Evolutionary conservation across 2,888 invertebrate species (phyloP).

Genomic region (Callyntrura guangdongensis): DNA sequence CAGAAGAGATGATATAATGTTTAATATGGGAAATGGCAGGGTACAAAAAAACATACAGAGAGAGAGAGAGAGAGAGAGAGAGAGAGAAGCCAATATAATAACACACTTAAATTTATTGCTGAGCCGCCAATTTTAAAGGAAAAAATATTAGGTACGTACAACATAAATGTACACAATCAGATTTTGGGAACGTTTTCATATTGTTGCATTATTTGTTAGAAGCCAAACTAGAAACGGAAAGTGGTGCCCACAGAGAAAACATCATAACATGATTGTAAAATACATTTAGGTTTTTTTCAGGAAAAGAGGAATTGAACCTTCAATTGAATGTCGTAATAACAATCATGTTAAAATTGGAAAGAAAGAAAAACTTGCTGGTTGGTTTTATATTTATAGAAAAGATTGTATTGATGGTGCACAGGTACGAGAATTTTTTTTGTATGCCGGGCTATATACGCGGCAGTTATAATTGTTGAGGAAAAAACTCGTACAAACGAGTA

Average conservation of each 20-base stretch:
- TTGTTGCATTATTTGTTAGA: constrained; percentile 12
- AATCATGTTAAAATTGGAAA: background rate
- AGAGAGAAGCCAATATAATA: background rate
- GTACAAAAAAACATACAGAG: background rate
- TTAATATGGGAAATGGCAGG: background rate
- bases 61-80: background rate
- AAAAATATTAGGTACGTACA: background rate
- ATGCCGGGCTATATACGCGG: background rate
- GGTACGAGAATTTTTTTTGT: background rate
- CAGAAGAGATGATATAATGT: constrained; percentile 27
- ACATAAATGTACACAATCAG: constrained; percentile 10
- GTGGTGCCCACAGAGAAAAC: background rate
- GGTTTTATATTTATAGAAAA: background rate
- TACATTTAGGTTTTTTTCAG: background rate
- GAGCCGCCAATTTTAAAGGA: constrained; percentile 19
- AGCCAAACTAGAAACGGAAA: background rate
- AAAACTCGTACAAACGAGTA: background rate
- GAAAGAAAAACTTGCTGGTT: background rate
- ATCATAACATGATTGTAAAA: background rate
- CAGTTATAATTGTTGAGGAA: background rate
- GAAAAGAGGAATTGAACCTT: background rate
- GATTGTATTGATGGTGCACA: background rate
- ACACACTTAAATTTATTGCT: constrained; percentile 38
- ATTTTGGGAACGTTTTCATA: constrained; percentile 14
- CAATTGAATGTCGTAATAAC: constrained; percentile 1